These are phyloP conservation scores for Siniperca undulata DNA, from an alignment of 2,797 vertebrate genomes.

Conservation along the genomic window DNA sequence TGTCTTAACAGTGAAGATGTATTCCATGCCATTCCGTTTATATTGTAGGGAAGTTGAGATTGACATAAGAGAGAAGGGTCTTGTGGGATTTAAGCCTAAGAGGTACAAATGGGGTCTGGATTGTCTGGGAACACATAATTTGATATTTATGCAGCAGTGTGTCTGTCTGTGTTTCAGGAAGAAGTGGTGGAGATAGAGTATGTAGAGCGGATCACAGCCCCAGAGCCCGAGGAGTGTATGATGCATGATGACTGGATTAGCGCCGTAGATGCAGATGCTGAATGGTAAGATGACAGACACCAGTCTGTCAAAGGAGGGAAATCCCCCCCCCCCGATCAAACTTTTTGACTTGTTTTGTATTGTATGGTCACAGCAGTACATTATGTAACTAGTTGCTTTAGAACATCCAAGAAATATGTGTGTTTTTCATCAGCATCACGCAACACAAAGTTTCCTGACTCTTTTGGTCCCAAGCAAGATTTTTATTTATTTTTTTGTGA, in stretches of 20 bases:
- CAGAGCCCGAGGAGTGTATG: constrained; percentile 96
- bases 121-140: not conserved
- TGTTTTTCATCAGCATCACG: not conserved
- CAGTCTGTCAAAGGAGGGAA: not conserved
- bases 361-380: not conserved
- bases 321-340: not conserved
- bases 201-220: constrained; percentile 93
- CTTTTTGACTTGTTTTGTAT: not conserved
- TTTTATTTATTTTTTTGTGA: not conserved
- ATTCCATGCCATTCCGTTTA: not conserved
- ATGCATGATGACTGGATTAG: constrained; percentile 99
- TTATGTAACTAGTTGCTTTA: not conserved
- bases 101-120: not conserved
- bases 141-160: constrained; percentile 10
- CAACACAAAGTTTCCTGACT: too few relatives aligned
- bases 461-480: not conserved
- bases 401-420: not conserved
- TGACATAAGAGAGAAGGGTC: not conserved
- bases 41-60: not conserved
- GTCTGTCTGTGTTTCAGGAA: constrained; percentile 87
- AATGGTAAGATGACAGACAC: constrained; percentile 86
- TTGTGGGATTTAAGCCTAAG: not conserved
- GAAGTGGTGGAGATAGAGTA: constrained; percentile 98
- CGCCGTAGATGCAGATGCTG: constrained; percentile 89
- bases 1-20: not conserved